Evolutionary conservation across 2,888 invertebrate genomes (phyloP), one percentile per base, ranked within the genome.

Genomic region (Cynaeus angustus): DNA sequence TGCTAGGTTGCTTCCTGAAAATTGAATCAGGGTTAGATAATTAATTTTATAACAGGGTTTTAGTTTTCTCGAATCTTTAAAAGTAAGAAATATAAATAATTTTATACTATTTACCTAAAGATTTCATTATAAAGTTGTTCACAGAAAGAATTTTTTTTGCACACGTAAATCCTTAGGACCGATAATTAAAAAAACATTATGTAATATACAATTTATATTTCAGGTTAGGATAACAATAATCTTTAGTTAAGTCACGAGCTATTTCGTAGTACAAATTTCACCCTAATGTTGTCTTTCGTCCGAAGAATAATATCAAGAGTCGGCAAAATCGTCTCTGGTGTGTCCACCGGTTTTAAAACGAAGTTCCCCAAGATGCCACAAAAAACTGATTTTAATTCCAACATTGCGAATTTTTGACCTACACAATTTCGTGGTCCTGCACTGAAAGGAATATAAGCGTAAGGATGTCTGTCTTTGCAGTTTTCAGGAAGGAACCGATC

Each of bases 371-470:
- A 78, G 9, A 91, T 84, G 13, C 86, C 86, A 12, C 88, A 87
- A 14, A 92, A 77, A 0, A 89, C 78, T 65, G 88, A 86, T 80
- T 88, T 88, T n/a, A 91, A 87, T 80, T 92, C 92, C 46, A 90
- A 79, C 82, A 90, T 87, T 0, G 91, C 91, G 77, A 90, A 92
- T 73, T 88, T 88, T 82, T 91, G 89, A 12, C 92, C 91, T 74
- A 91, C 90, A 76, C 91, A 91, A 80, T 91, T 91, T 12, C 91
- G 86, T 0, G 89, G 88, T 1, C 91, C 91, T 0, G 90, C 91
- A 77, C 91, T 91, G 72, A 91, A 91, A 0, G 91, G 91, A 62
- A 91, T 86, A 77, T 88, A 91, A 0, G 89, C 86, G 72, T 88
- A 91, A 0, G 90, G 89, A 83, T 91, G 90, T 33, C 90, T 84